These are phyloP conservation scores for Chesias legatella DNA, from an alignment of 2,888 invertebrate species.

Conservation along the genomic window DNA sequence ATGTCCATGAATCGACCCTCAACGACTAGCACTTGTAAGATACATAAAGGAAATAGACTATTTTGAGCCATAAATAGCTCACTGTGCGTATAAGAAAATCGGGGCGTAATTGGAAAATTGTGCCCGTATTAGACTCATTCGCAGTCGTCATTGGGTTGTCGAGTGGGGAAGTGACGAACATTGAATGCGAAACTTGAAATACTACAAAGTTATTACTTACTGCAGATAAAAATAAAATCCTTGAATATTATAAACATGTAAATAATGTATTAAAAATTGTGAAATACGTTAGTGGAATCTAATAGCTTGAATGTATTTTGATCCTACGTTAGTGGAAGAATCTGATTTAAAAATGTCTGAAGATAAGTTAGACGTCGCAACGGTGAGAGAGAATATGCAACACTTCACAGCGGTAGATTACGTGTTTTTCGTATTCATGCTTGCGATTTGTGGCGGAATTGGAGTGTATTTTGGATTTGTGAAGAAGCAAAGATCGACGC, in stretches of 20 bases:
- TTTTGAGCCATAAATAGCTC: constrained; percentile 54
- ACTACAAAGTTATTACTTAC: too few species aligned
- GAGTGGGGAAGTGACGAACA: constrained; percentile 9
- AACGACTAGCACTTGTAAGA: constrained; percentile 1
- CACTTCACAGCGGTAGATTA: constrained; percentile 83
- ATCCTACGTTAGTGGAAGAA: too few species aligned
- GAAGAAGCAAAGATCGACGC: constrained; percentile 79
- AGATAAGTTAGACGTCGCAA: constrained; percentile 44
- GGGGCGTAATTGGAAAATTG: constrained; percentile 64
- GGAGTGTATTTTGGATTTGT: constrained; percentile 90
- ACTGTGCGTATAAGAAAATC: constrained; percentile 48
- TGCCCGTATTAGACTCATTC: constrained; percentile 31
- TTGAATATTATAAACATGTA: too few species aligned
- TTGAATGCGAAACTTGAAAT: neutral
- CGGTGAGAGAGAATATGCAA: constrained; percentile 50
- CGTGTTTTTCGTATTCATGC: constrained; percentile 84
- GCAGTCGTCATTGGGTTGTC: constrained; percentile 23
- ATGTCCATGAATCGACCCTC: neutral
- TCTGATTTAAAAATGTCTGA: constrained; percentile 30
- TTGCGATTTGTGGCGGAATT: constrained; percentile 85
- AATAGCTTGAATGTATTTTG: too few species aligned
- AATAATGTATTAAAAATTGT: too few species aligned
- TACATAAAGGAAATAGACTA: constrained; percentile 47
- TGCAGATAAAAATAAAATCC: too few species aligned
- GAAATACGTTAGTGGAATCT: too few species aligned